phyloP scores from a whole-genome alignment of 2,888 invertebrate genomes.

The Habrosyne pyritoides region DNA sequence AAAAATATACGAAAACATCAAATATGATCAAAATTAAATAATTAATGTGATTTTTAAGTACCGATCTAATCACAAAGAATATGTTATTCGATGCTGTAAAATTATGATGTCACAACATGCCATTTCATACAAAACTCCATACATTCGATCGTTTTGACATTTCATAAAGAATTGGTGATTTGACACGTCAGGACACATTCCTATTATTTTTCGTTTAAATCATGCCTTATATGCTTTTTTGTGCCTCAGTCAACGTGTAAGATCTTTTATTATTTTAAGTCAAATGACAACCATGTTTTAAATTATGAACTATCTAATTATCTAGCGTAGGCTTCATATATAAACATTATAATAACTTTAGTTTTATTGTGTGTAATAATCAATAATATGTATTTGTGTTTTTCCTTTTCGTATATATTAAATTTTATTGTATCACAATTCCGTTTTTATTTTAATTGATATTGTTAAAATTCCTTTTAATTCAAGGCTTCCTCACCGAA shows the following conservation, averaged over 20 bases:
- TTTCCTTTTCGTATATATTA: constrained; percentile 2
- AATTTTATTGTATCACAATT: background rate
- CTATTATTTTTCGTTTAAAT: background rate
- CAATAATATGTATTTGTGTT: constrained; percentile 2
- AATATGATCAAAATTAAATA: too few relatives aligned
- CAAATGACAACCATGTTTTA: constrained; percentile 47
- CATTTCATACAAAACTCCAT: too few relatives aligned
- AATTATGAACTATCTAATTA: constrained; percentile 52
- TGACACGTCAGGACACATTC: too few relatives aligned
- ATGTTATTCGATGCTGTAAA: too few relatives aligned
- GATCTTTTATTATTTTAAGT: constrained; percentile 30
- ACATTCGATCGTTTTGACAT: too few relatives aligned
- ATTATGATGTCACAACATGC: too few relatives aligned
- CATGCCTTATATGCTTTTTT: background rate
- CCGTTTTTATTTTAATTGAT: background rate
- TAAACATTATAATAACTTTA: constrained; percentile 32
- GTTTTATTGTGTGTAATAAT: constrained; percentile 12
- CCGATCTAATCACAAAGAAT: too few relatives aligned
- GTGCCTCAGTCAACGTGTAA: background rate
- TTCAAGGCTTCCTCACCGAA: too few relatives aligned
- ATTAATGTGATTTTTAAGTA: too few relatives aligned
- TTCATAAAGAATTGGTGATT: too few relatives aligned
- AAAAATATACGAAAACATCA: too few relatives aligned
- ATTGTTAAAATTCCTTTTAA: too few relatives aligned
- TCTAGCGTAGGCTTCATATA: constrained; percentile 30